Evolutionary conservation across 2,797 vertebrate species (phyloP).

Genomic region (Chelonia mydas): DNA sequence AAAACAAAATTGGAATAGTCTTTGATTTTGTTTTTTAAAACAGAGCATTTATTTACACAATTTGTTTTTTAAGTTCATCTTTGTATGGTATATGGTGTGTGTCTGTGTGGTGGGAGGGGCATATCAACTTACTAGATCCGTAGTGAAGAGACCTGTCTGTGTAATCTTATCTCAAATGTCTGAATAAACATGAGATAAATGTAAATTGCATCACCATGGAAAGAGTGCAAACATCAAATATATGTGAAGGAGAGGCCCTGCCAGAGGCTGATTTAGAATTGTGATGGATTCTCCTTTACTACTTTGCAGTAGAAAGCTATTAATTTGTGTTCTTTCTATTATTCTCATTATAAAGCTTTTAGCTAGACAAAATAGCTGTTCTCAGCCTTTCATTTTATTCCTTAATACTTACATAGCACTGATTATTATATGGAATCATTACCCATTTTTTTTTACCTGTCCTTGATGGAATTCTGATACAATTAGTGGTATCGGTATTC

Average conservation of each 20-base stretch:
- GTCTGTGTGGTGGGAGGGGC: rapidly evolving
- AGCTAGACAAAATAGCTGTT: background rate
- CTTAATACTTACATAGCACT: background rate
- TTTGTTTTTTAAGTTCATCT: background rate
- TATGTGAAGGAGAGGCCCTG: background rate
- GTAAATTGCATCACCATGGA: background rate
- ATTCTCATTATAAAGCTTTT: background rate
- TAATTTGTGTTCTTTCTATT: background rate
- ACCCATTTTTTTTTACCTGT: background rate
- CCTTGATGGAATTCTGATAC: background rate
- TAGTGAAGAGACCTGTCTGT: background rate
- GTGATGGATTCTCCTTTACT: background rate
- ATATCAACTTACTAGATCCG: background rate
- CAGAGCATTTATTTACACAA: background rate
- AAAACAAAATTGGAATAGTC: background rate
- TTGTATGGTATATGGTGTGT: rapidly evolving
- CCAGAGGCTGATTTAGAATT: background rate
- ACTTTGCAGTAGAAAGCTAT: background rate
- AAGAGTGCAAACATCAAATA: background rate
- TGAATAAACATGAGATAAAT: background rate
- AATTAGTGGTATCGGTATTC: background rate
- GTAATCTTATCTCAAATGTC: background rate
- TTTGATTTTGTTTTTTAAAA: background rate
- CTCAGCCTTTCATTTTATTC: background rate
- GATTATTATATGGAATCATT: background rate